Conservation (phyloP, 2,888 invertebrate genomes). For the Oegoconia quadripuncta region DNA sequence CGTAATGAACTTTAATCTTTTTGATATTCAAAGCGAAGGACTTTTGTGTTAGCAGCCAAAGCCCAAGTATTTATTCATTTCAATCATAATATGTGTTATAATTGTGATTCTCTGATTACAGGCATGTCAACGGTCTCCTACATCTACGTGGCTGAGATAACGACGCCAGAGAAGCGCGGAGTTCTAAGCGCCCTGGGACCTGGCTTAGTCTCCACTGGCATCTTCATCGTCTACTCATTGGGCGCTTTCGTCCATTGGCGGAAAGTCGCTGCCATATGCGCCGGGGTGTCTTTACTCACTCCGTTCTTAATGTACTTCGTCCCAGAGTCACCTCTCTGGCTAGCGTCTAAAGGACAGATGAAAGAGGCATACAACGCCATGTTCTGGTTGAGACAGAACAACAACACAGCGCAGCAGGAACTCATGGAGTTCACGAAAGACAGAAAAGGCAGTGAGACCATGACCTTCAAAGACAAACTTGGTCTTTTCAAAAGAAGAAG, state of each 20-base stretch:
- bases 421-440: constrained; percentile 79
- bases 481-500: constrained; percentile 69
- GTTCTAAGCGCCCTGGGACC: constrained; percentile 85
- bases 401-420: constrained; percentile 81
- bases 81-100: too few species aligned
- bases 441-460: constrained; percentile 51
- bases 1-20: too few species aligned
- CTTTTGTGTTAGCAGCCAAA: too few species aligned
- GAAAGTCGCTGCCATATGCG: constrained; percentile 81
- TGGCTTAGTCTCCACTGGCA: constrained; percentile 84
- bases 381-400: constrained; percentile 82
- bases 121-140: constrained; percentile 85
- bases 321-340: constrained; percentile 85
- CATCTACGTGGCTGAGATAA: constrained; percentile 84
- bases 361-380: constrained; percentile 81
- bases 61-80: too few species aligned
- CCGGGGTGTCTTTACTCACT: constrained; percentile 77
- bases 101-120: constrained; percentile 47
- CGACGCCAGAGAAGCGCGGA: constrained; percentile 83
- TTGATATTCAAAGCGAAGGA: too few species aligned
- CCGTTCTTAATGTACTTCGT: constrained; percentile 80
- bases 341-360: constrained; percentile 79
- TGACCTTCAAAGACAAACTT: constrained; percentile 60
- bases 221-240: constrained; percentile 83
- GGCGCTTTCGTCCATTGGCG: constrained; percentile 84